Base-by-base conservation (phyloP, 2,888 invertebrate species). In the Ectropis crepuscularia region DNA sequence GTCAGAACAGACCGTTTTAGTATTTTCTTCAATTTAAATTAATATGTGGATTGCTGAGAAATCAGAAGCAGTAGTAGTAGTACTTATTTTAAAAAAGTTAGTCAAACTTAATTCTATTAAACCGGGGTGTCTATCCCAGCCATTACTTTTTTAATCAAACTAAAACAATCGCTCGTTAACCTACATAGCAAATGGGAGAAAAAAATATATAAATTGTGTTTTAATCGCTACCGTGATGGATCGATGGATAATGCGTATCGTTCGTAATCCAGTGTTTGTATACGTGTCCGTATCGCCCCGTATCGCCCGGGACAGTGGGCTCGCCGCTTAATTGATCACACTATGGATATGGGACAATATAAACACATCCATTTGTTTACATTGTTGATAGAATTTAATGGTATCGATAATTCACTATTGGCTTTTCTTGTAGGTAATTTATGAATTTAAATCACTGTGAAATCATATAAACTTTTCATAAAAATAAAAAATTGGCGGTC, bases 261-360 rank as follows among this genome's bases (percentile, higher is more conserved):
- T 78, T 81, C 80, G 75, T 85, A 83, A 85, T 83, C 79, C 79
- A 57, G 67, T 87, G 85, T 88, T 86, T 88, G 87, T 86, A 86
- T 84, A 81, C 76, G 74, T 49, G 68, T 69, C 63, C 66, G 73
- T 84, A 85, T 84, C 85, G 76, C 65, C 67, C 62, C 67, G 74
- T 85, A 85, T 84, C 85, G 76, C 64, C 39, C 57, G 72, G 72
- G 73, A 65, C 76, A 69, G 74, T 75, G 70, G 73, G 68, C 69
- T 77, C 78, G 71, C 58, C 58, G 69, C 68, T 69, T 84, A 83
- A 87, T 85, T 83, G 85, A 88, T 83, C 74, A 73, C 67, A 71
- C 69, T 70, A 55, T 67, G 61, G 75, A 73, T 65, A 61, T 58
- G 60, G 60, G 38, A 53, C 42, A 58, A 63, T 46, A 53, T 45